These are phyloP conservation scores for Calonectris borealis DNA, from an alignment of 2,113 vertebrate species.

Conservation along the genomic window DNA sequence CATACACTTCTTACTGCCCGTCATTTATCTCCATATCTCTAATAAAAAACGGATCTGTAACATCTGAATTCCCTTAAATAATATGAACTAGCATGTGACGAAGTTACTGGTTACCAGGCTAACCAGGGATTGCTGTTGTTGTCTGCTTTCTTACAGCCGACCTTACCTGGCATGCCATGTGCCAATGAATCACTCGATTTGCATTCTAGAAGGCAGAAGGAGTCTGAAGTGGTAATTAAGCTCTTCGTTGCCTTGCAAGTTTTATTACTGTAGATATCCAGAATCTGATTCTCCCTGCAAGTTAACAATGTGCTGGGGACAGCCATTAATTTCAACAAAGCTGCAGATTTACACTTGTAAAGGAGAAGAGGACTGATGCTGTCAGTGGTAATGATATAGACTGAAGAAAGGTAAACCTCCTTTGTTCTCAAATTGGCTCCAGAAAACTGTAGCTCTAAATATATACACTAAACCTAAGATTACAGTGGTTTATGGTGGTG, in stretches of 20 bases:
- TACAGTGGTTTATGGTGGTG: background rate
- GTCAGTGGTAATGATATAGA: background rate
- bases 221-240: constrained; percentile 36
- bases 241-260: background rate
- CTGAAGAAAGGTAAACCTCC: background rate
- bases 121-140: background rate
- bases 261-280: constrained; percentile 23
- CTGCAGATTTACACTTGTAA: constrained; percentile 22
- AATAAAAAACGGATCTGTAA: background rate
- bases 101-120: background rate
- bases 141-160: background rate
- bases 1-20: background rate
- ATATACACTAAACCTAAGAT: background rate
- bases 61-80: background rate
- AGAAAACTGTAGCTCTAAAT: background rate
- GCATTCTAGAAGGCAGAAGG: background rate
- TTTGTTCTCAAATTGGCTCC: background rate
- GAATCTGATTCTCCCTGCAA: background rate
- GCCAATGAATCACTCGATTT: background rate
- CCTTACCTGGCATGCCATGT: background rate
- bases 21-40: background rate
- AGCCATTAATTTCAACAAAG: background rate
- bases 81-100: background rate
- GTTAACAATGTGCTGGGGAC: background rate
- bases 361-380: background rate